These are phyloP conservation scores for Amazona vittata DNA, from an alignment of 2,113 vertebrate genomes.

Conservation along the genomic window DNA sequence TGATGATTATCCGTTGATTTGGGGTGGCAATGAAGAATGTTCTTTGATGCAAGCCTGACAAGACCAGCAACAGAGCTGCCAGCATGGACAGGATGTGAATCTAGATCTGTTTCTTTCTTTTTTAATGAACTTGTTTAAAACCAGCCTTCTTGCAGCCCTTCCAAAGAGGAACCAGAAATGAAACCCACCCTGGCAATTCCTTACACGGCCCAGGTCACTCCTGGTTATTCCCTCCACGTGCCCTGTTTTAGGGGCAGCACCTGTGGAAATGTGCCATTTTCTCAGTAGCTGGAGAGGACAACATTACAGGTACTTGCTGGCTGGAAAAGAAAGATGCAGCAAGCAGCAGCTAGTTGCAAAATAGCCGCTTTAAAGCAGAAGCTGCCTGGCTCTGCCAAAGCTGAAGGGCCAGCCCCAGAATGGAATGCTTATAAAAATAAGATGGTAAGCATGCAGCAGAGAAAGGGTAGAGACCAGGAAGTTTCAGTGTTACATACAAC, in stretches of 20 bases:
- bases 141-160: background rate
- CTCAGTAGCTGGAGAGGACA: background rate
- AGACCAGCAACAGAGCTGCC: background rate
- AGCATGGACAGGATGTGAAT: background rate
- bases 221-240: background rate
- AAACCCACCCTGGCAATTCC: background rate
- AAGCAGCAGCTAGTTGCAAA: conserved; percentile 58
- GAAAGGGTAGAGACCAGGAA: conserved; percentile 56
- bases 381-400: conserved; percentile 50
- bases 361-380: conserved; percentile 54
- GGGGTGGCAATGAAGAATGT: background rate
- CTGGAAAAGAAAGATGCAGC: conserved; percentile 25
- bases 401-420: conserved; percentile 53
- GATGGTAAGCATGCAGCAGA: conserved; percentile 63
- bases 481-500: conserved; percentile 61
- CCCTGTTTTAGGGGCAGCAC: background rate
- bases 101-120: background rate
- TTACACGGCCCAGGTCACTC: rapidly evolving
- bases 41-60: conserved; percentile 13
- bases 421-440: conserved; percentile 69
- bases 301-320: conserved; percentile 20
- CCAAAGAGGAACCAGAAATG: background rate
- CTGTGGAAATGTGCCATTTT: background rate
- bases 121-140: background rate
- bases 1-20: conserved; percentile 1